Evolutionary conservation across 2,888 invertebrate species (phyloP).

Genomic region (Tethea ocularis): DNA sequence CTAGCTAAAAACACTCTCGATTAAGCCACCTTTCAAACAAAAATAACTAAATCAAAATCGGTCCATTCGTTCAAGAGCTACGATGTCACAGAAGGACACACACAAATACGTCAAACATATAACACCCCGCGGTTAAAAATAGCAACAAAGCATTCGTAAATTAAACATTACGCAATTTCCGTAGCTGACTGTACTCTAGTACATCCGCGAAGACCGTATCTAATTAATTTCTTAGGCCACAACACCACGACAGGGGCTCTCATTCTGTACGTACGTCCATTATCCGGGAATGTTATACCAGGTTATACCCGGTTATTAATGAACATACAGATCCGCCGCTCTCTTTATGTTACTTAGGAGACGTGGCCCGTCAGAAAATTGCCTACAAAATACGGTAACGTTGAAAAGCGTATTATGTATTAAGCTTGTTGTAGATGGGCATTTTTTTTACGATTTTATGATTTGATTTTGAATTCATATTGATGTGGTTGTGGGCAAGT

Average conservation of each 20-base stretch:
- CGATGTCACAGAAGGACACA: too few species aligned
- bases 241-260: constrained; percentile 31
- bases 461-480: neutral
- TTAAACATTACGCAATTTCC: constrained; percentile 15
- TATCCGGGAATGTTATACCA: constrained; percentile 35
- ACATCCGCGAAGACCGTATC: constrained; percentile 45
- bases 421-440: neutral
- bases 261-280: constrained; percentile 36
- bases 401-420: constrained; percentile 33
- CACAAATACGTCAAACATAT: too few species aligned
- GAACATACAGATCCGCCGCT: constrained; percentile 34
- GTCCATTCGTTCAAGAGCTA: too few species aligned
- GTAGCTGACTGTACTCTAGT: constrained; percentile 30
- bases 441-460: too few species aligned
- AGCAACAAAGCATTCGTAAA: too few species aligned
- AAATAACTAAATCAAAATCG: too few species aligned
- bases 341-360: constrained; percentile 23
- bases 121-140: too few species aligned
- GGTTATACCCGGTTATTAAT: constrained; percentile 50
- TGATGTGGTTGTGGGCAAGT: too few species aligned
- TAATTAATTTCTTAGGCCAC: constrained; percentile 63
- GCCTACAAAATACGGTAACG: constrained; percentile 30
- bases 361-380: constrained; percentile 36
- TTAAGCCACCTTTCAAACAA: too few species aligned
- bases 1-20: too few species aligned